These are phyloP conservation scores for Heteromurus nitidus DNA, from an alignment of 2,888 invertebrate species.

Conservation along the genomic window DNA sequence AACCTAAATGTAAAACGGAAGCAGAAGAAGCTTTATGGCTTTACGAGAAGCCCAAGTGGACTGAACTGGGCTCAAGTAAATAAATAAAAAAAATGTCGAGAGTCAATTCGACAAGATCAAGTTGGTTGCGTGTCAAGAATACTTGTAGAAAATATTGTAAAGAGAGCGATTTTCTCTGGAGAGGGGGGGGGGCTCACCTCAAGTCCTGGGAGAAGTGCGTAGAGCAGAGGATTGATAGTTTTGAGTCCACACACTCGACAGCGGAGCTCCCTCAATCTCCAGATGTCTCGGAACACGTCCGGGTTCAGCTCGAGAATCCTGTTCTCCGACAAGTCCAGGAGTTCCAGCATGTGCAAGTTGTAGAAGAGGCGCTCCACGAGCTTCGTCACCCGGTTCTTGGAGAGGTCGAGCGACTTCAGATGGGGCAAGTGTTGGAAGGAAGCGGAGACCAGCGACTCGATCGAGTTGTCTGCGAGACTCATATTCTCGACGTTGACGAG, in stretches of 20 bases:
- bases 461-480: constrained; percentile 84
- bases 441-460: constrained; percentile 84
- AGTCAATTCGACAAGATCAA: background rate
- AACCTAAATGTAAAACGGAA: too few relatives aligned
- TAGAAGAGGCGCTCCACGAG: constrained; percentile 76
- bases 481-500: constrained; percentile 83
- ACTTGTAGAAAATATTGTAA: background rate
- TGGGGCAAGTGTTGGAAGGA: constrained; percentile 85
- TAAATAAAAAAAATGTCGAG: too few relatives aligned
- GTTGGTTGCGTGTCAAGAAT: background rate
- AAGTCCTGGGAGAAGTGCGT: constrained; percentile 73
- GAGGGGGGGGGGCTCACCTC: constrained; percentile 44
- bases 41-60: too few relatives aligned
- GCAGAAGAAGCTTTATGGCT: too few relatives aligned
- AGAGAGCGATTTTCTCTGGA: background rate
- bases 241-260: constrained; percentile 74
- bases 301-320: constrained; percentile 84
- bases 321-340: constrained; percentile 85
- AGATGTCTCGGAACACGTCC: constrained; percentile 78
- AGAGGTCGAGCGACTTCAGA: constrained; percentile 81
- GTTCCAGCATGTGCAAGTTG: constrained; percentile 74
- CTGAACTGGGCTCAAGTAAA: background rate
- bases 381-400: constrained; percentile 81
- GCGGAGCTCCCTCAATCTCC: constrained; percentile 73
- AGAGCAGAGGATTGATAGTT: constrained; percentile 73